Percentiles rank a stretch among this genome's conserved stretches.
Conservation (phyloP, 1,140 invertebrate species). For the Odontomachus brunneus region DNA sequence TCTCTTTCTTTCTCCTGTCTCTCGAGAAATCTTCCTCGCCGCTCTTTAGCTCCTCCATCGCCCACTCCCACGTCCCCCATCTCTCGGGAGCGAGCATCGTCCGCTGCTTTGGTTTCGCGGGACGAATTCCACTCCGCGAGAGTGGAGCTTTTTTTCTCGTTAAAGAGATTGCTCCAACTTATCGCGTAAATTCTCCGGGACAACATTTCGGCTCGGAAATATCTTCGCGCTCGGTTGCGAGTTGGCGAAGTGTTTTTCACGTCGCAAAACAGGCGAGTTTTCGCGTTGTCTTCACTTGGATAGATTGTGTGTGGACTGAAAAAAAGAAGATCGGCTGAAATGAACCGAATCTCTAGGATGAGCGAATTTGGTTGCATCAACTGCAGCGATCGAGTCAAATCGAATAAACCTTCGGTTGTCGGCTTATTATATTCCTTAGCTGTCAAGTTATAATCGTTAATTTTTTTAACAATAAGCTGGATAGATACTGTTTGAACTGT, state of each 20-base stretch:
- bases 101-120: constrained; percentile 29
- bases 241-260: neutral
- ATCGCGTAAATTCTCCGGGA: neutral
- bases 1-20: neutral
- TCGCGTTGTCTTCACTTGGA: too few relatives aligned
- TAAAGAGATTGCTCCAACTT: constrained; percentile 12
- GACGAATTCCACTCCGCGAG: neutral
- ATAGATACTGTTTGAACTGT: too few relatives aligned
- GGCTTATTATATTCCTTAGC: too few relatives aligned
- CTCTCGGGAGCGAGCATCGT: constrained; percentile 20
- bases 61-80: neutral
- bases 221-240: neutral
- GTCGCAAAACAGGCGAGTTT: neutral
- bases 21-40: constrained; percentile 27
- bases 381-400: too few relatives aligned
- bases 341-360: too few relatives aligned
- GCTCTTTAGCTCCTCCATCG: neutral
- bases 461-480: too few relatives aligned
- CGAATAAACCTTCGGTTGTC: too few relatives aligned
- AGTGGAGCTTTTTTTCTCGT: constrained; percentile 9
- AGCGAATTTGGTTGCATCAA: too few relatives aligned
- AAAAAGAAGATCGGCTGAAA: too few relatives aligned
- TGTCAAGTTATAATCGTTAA: too few relatives aligned
- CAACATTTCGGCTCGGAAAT: neutral
- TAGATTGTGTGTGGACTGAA: too few relatives aligned